A percentile compares a stretch with the other conserved stretches of the same genome.
phyloP scores from a whole-genome alignment of 2,888 invertebrate species.

The Didymodactylos carnosus region DNA sequence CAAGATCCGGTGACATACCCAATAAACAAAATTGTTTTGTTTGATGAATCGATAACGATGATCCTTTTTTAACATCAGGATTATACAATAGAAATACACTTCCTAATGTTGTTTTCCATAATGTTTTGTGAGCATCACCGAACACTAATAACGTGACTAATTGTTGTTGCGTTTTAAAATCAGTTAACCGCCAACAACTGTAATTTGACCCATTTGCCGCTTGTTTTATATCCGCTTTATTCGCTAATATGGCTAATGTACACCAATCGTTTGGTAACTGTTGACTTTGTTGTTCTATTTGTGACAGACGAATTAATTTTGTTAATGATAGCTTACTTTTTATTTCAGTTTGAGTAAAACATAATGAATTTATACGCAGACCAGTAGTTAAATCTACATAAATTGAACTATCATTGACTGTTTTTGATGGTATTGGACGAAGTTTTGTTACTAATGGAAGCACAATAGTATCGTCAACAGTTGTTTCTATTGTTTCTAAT shows the following conservation, averaged over 20 bases:
- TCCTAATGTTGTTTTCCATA: conserved; percentile 4
- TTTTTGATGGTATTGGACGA: too few relatives aligned
- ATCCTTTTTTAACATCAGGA: neutral
- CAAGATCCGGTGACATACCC: neutral
- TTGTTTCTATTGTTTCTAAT: too few relatives aligned
- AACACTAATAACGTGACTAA: conserved; percentile 7
- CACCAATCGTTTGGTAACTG: neutral
- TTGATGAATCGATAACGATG: neutral
- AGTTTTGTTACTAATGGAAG: too few relatives aligned
- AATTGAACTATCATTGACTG: too few relatives aligned
- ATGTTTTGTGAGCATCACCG: conserved; percentile 6
- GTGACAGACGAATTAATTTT: neutral
- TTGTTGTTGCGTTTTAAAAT: conserved; percentile 4
- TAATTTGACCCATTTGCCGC: conserved; percentile 11
- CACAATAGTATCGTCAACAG: too few relatives aligned
- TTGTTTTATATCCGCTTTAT: conserved; percentile 7
- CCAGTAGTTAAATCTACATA: neutral
- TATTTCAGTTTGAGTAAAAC: neutral
- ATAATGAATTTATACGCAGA: neutral
- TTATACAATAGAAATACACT: neutral
- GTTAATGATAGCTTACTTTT: neutral
- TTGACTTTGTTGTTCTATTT: neutral
- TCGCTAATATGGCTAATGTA: conserved; percentile 4
- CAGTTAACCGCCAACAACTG: conserved; percentile 6
- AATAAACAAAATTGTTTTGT: neutral